These are phyloP conservation scores for Agraylea sexmaculata DNA, from an alignment of 1,140 invertebrate species.

Conservation along the genomic window DNA sequence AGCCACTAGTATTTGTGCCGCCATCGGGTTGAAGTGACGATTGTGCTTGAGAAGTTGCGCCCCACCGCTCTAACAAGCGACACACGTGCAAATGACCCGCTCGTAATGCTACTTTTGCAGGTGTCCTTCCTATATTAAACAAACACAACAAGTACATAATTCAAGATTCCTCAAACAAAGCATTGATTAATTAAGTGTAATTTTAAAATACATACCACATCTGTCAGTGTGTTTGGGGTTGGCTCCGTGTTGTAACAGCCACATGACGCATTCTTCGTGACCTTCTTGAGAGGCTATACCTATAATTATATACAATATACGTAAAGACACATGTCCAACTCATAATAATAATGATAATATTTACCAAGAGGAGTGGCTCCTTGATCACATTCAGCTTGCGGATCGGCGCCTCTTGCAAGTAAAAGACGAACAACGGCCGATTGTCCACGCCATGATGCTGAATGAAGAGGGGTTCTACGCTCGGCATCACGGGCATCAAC, in stretches of 20 bases:
- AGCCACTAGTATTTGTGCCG: constrained; percentile 25
- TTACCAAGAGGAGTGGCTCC: constrained; percentile 80
- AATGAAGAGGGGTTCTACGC: constrained; percentile 79
- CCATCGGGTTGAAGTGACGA: constrained; percentile 10
- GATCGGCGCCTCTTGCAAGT: constrained; percentile 62
- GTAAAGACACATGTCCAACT: constrained; percentile 6
- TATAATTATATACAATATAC: constrained; percentile 25
- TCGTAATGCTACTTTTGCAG: constrained; percentile 44
- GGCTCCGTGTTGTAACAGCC: constrained; percentile 76
- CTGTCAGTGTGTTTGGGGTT: constrained; percentile 88
- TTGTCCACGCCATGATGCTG: constrained; percentile 92
- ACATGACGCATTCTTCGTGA: constrained; percentile 80
- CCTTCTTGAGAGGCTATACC: constrained; percentile 79
- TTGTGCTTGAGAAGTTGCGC: constrained; percentile 20
- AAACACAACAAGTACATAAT: constrained; percentile 59
- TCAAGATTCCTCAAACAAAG: constrained; percentile 50
- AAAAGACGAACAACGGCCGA: constrained; percentile 71
- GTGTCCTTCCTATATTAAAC: constrained; percentile 35
- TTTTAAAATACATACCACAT: constrained; percentile 47
- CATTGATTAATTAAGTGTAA: not conserved
- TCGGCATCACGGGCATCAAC: constrained; percentile 87
- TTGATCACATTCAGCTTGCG: constrained; percentile 87
- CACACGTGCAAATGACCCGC: constrained; percentile 41
- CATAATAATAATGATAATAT: not conserved
- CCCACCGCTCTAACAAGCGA: constrained; percentile 37